Percentiles rank a stretch among this genome's conserved stretches.
These are phyloP conservation scores for Sceloporus tristichus DNA, from an alignment of 2,113 vertebrate genomes.

Conservation along the genomic window DNA sequence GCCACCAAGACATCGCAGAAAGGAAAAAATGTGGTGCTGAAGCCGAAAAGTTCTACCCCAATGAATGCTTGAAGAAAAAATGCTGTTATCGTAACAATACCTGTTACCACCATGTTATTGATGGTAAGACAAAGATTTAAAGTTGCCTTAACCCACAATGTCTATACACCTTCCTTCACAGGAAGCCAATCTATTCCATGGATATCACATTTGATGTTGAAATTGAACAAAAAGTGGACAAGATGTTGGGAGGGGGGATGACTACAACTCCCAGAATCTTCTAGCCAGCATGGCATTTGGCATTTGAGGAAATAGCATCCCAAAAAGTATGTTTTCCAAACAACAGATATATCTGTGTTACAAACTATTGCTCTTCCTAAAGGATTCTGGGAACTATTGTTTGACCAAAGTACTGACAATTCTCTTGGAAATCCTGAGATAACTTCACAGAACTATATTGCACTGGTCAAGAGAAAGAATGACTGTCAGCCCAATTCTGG, in stretches of 20 bases:
- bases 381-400: not conserved
- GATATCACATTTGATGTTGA: not conserved
- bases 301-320: not conserved
- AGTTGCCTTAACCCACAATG: not conserved
- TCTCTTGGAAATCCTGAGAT: not conserved
- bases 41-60: slow-evolving; percentile 32
- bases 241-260: too few species aligned
- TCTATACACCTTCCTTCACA: not conserved
- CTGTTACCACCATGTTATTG: slow-evolving; percentile 28
- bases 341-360: not conserved
- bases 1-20: not conserved
- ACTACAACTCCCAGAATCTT: not conserved
- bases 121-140: not conserved
- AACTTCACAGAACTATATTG: too few species aligned
- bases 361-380: not conserved
- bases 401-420: not conserved
- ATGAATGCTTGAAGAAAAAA: slow-evolving; percentile 18
- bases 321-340: too few species aligned
- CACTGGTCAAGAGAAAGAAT: not conserved
- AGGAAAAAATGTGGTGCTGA: not conserved
- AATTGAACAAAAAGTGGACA: not conserved
- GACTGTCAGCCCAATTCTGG: not conserved
- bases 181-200: not conserved
- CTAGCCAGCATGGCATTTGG: not conserved
- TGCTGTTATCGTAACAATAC: slow-evolving; percentile 25